Conservation (phyloP, 2,113 vertebrate genomes). For the Eolophus roseicapilla region DNA sequence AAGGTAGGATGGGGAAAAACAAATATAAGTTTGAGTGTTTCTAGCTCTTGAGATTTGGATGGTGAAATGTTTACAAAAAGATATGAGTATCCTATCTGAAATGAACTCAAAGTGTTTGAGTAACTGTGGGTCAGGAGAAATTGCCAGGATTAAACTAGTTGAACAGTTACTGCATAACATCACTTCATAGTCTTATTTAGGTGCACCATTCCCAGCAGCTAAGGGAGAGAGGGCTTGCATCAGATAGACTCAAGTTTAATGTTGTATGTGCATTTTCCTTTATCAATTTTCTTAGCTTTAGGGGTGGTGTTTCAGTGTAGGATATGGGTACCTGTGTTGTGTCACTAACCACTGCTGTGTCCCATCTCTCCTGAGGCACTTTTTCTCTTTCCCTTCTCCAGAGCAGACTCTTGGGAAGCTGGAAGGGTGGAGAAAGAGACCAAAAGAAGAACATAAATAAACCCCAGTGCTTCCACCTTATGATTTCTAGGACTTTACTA, state of each 20-base stretch:
- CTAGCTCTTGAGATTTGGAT: not conserved
- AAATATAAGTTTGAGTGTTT: not conserved
- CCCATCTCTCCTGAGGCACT: not conserved
- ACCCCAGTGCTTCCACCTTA: not conserved
- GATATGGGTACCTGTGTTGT: not conserved
- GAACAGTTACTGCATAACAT: not conserved
- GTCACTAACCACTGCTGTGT: not conserved
- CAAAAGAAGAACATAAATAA: not conserved
- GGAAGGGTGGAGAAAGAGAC: not conserved
- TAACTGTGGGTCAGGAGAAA: not conserved
- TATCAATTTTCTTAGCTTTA: not conserved
- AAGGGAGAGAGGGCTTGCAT: not conserved
- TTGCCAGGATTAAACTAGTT: not conserved
- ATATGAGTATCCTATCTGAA: not conserved
- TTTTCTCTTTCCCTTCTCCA: not conserved
- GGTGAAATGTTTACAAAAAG: not conserved
- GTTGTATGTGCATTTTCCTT: fast-evolving
- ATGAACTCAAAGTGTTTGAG: not conserved
- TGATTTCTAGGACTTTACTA: not conserved
- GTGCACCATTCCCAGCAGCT: not conserved
- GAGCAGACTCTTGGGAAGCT: not conserved
- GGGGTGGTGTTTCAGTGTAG: not conserved
- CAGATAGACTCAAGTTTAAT: not conserved
- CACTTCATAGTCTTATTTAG: not conserved
- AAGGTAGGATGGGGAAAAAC: not conserved